phyloP scores from a whole-genome alignment of 2,113 vertebrate species.

The Microtus richardsoni region DNA sequence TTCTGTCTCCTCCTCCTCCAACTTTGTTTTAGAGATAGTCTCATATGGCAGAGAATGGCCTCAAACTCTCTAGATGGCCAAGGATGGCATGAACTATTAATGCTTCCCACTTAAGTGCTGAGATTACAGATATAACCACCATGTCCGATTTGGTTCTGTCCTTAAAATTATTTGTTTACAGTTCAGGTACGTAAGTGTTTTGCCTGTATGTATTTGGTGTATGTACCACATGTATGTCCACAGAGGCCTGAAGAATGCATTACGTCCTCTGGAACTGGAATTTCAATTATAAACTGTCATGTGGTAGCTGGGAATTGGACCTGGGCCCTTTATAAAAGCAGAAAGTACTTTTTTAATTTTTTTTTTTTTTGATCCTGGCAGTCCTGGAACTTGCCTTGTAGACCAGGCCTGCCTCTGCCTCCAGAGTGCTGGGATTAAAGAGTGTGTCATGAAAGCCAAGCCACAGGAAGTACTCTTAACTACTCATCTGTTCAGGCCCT shows the following conservation, averaged over 20 bases:
- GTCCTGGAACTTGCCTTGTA: no score
- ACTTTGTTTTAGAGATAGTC: not conserved
- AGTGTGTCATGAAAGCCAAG: no score
- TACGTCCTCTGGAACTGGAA: not conserved
- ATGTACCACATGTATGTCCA: not conserved
- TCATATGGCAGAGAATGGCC: not conserved
- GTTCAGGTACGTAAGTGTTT: not conserved
- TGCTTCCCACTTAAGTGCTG: not conserved
- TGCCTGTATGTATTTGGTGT: no score
- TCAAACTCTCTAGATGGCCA: not conserved
- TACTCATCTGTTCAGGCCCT: no score
- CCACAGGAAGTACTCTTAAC: no score
- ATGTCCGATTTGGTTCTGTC: not conserved
- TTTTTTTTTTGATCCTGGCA: no score
- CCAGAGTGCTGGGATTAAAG: no score
- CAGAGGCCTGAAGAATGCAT: not conserved
- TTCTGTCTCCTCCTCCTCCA: not conserved
- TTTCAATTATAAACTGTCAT: not conserved
- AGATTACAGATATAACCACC: not conserved
- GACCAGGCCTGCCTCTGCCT: no score
- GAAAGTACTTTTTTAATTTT: no score
- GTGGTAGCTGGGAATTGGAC: not conserved
- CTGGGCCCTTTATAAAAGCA: not conserved
- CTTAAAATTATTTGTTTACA: not conserved
- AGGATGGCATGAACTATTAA: not conserved